Evolutionary conservation across 2,888 invertebrate species (phyloP), one percentile per base, ranked within the genome.

Genomic region (Metellina segmentata): DNA sequence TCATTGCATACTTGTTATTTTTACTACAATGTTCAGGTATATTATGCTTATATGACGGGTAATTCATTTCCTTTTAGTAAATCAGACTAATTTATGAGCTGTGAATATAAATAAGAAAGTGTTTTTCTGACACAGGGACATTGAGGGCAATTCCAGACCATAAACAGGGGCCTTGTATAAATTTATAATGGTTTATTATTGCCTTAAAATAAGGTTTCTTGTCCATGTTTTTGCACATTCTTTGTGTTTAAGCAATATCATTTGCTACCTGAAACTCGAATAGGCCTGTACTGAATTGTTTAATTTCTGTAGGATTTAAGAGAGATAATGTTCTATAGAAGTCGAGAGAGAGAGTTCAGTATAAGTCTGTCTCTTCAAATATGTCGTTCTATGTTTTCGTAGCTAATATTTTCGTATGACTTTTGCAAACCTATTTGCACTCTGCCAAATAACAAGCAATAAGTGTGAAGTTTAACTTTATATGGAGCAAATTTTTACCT

Each of bases 361-460:
- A 72, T 85, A 85, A 61, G 90, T 85, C 90, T 81, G 75, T 85
- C 61, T 61, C 61, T 16, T 90, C 81, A 74, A 79, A 83, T 52
- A 79, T 81, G 72, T 86, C 75, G 71, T 88, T 91, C 78, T 91
- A 78, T 88, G 87, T 91, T 91, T 83, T 91, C 87, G 91, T 91
- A 91, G 91, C 72, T 87, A 48, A 88, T 91, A 91, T 91, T 91
- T 91, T 91, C 91, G 79, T 91, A 91, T 77, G 82, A 74, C 81
- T 87, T 91, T 91, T 91, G 91, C 91, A 91, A 91, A 78, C 87
- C 86, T 74, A 87, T 91, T 91, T 91, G 91, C 91, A 91, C 91
- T 91, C 82, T 87, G 87, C 91, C 91, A 91, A 91, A 91, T 82
- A 82, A 86, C 48, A 91, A 91, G 91, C 91, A 91, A 91, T 91